Base-by-base conservation (phyloP, 1,140 invertebrate species). In the Trichogramma pretiosum region DNA sequence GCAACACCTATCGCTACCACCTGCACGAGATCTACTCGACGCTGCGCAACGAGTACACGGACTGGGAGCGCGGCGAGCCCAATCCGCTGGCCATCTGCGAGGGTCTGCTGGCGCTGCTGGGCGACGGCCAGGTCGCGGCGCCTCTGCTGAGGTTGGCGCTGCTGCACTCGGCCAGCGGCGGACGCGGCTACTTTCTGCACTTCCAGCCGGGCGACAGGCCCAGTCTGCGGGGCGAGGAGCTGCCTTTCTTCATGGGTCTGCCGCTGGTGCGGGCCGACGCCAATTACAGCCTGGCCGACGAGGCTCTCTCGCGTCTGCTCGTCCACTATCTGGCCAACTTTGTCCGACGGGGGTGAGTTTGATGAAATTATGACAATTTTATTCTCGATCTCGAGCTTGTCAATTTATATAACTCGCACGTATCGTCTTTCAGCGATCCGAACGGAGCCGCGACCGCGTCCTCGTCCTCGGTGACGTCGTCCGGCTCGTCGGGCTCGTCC, bases 161-260 rank as follows among this genome's bases (percentile, higher is more conserved):
- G 51, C 75, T 91, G 34, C 88, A 91, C 65, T 82, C 85, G 5
- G 67, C 84, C 53, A 74, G 78, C 10, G 84, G 83, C 10, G 85
- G 85, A 22, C 83, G 81, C 13, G 87, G 87, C 2, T 91, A 85
- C 65, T 88, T 90, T 66, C 82, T 91, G 43, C 86, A 93, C 65
- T 94, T 94, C 67, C 85, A 89, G 50, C 87, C 75, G 83, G 83
- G 77, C 79, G 62, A 77, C 74, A 50, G 88, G 82, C 34, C 89
- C 79, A 72, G 67, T 38, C 84, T 94, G 41, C 82, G 86, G 54
- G 94, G 93, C n/a, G 93, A 97, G 65, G 93, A 98, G 65, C 72
- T 98, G 57, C 87, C 93, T 19, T 97, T 92, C 64, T 81, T 94
- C 55, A 79, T 98, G 56, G 95, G 93, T 11, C 80, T 93, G 53